Percentiles rank a stretch among this genome's conserved stretches.
Conservation (phyloP, 1,140 invertebrate genomes). For the Manduca sexta region DNA sequence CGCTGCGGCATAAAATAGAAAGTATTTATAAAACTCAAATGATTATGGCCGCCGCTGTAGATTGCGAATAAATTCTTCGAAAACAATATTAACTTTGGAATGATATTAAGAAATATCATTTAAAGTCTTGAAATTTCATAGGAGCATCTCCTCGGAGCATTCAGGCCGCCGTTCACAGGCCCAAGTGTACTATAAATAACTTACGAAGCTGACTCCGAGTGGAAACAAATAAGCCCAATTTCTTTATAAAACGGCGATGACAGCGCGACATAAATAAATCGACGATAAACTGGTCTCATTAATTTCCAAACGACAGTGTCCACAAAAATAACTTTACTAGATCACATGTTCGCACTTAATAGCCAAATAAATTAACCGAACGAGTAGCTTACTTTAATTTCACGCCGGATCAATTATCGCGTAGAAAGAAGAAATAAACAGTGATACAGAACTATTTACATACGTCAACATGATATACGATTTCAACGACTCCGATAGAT, state of each 20-base stretch:
- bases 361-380: conserved; percentile 64
- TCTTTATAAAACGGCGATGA: conserved; percentile 37
- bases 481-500: conserved; percentile 43
- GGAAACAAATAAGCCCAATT: conserved; percentile 64
- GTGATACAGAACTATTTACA: conserved; percentile 64
- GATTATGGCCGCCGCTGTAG: conserved; percentile 33
- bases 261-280: conserved; percentile 49
- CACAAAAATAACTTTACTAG: conserved; percentile 58
- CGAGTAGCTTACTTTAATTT: conserved; percentile 59
- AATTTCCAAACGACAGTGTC: conserved; percentile 61
- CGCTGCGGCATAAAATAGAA: conserved; percentile 52
- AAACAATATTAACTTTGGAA: conserved; percentile 53
- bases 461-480: conserved; percentile 63
- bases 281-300: conserved; percentile 62
- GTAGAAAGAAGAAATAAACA: conserved; percentile 53
- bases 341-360: conserved; percentile 69
- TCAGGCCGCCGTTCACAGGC: too few species aligned
- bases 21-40: conserved; percentile 44
- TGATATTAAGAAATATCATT: conserved; percentile 65
- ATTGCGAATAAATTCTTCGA: conserved; percentile 27
- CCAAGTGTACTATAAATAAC: too few species aligned
- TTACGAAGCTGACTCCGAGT: conserved; percentile 40
- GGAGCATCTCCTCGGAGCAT: conserved; percentile 23
- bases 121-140: conserved; percentile 45
- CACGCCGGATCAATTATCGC: conserved; percentile 58